Evolutionary conservation across 1,140 invertebrate species (phyloP).

Genomic region (Tyrophagus putrescentiae): DNA sequence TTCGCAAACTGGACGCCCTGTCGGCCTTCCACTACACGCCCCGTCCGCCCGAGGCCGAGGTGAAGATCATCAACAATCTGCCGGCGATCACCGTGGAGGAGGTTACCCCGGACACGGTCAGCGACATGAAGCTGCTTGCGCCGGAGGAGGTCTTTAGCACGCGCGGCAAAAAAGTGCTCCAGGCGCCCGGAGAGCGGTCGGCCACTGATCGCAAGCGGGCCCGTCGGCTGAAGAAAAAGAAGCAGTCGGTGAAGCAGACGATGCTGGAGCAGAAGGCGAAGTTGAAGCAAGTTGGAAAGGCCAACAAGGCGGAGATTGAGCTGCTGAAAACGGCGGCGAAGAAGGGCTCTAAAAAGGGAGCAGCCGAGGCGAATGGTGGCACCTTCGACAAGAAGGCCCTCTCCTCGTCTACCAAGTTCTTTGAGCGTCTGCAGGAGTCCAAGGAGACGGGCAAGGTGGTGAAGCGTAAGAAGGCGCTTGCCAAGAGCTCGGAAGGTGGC

Average conservation of each 20-base stretch:
- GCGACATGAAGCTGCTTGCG: constrained; percentile 68
- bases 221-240: constrained; percentile 66
- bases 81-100: constrained; percentile 87
- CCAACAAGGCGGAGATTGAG: constrained; percentile 41
- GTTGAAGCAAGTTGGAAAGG: constrained; percentile 27
- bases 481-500: not conserved
- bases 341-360: constrained; percentile 39
- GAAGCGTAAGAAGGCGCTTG: not conserved
- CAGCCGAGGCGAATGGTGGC: constrained; percentile 47
- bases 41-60: constrained; percentile 61
- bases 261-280: constrained; percentile 20
- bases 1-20: constrained; percentile 75
- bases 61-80: constrained; percentile 77
- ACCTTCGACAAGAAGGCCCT: constrained; percentile 41
- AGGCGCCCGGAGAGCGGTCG: constrained; percentile 61
- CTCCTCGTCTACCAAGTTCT: constrained; percentile 67
- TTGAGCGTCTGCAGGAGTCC: constrained; percentile 60
- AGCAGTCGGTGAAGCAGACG: constrained; percentile 40
- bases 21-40: constrained; percentile 89
- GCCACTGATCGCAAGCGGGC: constrained; percentile 76
- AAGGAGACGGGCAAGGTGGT: constrained; percentile 28
- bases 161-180: constrained; percentile 50
- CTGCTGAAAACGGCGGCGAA: no score
- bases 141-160: constrained; percentile 75
- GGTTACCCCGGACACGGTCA: constrained; percentile 70